Conservation (phyloP, 2,888 invertebrate genomes). For the Metalampra italica region DNA sequence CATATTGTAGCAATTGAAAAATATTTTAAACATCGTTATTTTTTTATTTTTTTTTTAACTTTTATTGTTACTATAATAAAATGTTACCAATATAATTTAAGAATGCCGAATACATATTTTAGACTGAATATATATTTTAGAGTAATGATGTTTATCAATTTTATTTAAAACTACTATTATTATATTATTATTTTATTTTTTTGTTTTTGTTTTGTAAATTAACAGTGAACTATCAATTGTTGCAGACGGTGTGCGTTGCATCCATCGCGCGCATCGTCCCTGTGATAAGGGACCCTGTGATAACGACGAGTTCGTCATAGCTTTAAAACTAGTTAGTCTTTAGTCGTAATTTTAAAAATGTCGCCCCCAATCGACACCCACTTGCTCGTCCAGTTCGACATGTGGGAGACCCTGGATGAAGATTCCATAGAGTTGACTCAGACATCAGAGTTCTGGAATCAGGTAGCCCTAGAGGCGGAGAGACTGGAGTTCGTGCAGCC, state of each 20-base stretch:
- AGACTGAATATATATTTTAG: too few relatives aligned
- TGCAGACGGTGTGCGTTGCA: constrained; percentile 74
- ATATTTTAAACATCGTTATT: too few relatives aligned
- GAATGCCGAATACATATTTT: too few relatives aligned
- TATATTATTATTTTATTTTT: too few relatives aligned
- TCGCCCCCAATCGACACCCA: constrained; percentile 55
- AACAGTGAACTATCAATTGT: constrained; percentile 45
- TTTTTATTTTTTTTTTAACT: too few relatives aligned
- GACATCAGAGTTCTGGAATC: constrained; percentile 70
- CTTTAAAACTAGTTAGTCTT: constrained; percentile 73
- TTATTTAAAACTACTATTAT: not conserved
- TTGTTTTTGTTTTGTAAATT: not conserved
- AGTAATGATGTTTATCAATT: too few relatives aligned
- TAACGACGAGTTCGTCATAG: constrained; percentile 77
- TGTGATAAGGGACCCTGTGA: constrained; percentile 78
- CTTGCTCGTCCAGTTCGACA: constrained; percentile 46
- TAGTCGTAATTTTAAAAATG: constrained; percentile 49
- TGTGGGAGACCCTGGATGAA: constrained; percentile 63
- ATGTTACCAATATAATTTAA: too few relatives aligned
- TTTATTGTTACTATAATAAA: too few relatives aligned
- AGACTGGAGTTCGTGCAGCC: constrained; percentile 56
- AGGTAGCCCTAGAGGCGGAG: constrained; percentile 81
- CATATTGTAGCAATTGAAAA: too few relatives aligned
- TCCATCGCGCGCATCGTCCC: constrained; percentile 72
- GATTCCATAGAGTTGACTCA: constrained; percentile 61